A percentile compares a stretch with the other conserved stretches of the same genome.
These are phyloP conservation scores for Tortricodes alternella DNA, from an alignment of 2,888 invertebrate genomes.

Conservation along the genomic window DNA sequence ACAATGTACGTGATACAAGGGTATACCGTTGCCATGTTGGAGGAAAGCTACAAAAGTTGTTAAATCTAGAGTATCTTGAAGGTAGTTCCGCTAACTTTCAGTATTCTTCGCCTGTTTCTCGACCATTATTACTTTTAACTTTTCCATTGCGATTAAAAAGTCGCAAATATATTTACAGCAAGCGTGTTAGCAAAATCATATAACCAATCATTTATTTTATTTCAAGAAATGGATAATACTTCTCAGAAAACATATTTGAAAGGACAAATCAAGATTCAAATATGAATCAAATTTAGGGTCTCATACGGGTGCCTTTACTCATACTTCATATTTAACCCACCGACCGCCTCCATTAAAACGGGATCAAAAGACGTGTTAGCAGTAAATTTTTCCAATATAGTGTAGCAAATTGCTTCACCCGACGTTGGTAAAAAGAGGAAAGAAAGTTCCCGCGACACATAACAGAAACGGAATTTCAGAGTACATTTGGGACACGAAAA, in stretches of 20 bases:
- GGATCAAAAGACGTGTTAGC: conserved; percentile 25
- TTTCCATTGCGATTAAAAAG: not conserved
- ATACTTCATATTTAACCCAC: not conserved
- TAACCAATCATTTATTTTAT: not conserved
- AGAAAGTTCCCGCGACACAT: conserved; percentile 37
- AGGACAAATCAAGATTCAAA: not conserved
- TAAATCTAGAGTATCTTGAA: not conserved
- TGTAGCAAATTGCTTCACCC: conserved; percentile 39
- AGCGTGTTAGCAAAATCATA: not conserved
- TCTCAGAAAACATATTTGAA: not conserved
- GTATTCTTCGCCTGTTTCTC: not conserved
- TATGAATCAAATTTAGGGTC: not conserved
- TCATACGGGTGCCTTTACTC: not conserved
- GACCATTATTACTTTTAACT: not conserved
- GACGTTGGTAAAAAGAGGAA: conserved; percentile 32
- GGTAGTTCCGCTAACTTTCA: not conserved
- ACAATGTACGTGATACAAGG: conserved; percentile 31
- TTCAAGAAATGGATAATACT: not conserved
- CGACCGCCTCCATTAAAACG: conserved; percentile 2
- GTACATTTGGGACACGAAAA: conserved; percentile 20
- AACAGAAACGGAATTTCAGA: conserved; percentile 22
- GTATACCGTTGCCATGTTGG: conserved; percentile 11
- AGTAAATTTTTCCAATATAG: conserved; percentile 35
- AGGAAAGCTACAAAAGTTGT: not conserved
- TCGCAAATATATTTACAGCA: too few species aligned